Base-by-base conservation (phyloP, 2,888 invertebrate genomes). In the Apodemia mormo region DNA sequence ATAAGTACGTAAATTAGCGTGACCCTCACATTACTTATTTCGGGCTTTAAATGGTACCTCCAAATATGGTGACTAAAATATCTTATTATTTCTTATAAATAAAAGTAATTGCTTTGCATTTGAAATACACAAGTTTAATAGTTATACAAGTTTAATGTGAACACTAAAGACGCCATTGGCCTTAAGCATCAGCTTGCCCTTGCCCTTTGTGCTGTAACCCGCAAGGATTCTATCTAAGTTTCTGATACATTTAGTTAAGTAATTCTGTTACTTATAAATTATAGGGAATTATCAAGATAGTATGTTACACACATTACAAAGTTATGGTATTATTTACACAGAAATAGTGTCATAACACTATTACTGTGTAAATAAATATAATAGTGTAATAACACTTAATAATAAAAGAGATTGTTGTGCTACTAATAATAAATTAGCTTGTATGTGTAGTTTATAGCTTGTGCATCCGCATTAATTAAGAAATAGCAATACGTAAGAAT, bases 221-320 rank as follows among this genome's bases (percentile, higher is more conserved):
- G 71, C 70, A 49, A 76, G 75, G 77, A 80, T 78, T 77, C 78
- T 75, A 75, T 69, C 74, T 76, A 77, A 77, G 79, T 83, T 78
- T 79, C 79, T 74, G 71, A 73, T 73, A 77, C 76, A 81, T 80
- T 79, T 77, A 76, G 76, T 78, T 77, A 70, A 75, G 78, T 68
- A 43, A 67, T 69, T 14, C 40, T 43, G 49, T 14, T 45, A 45
- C 45, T 45, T 45, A 1, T 45, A 45, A 45, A 45, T 45, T 45
- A 45, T 2, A 45, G 45, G 12, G 45, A 4, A 45, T 45, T 45
- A 45, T 45, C 45, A 2, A 3, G 45, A 45, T 45, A 45, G 45
- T 10, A 45, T 5, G 45, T 45, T 45, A 10, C 2, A 40, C 8
- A 0, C 6, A 8, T 40, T 8, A 40, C 7, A 40, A 40, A 0